Base-by-base conservation (phyloP, 1,140 invertebrate genomes). In the Acarapis woodi region DNA sequence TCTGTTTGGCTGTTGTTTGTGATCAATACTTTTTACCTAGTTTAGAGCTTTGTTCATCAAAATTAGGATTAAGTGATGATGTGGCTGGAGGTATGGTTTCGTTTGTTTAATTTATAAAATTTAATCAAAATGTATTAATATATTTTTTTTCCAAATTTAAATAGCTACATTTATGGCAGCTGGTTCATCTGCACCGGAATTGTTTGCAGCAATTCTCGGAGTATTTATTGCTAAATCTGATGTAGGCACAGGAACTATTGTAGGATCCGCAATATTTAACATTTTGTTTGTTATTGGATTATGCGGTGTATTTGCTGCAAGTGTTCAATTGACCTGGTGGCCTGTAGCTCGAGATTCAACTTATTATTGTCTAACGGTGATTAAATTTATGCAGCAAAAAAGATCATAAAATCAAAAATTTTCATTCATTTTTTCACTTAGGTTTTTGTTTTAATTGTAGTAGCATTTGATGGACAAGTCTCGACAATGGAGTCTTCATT, bases 261-360 rank as follows among this genome's bases (percentile, higher is more conserved):
- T 53, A 1, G 51, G 53, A 12, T 57, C 54, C 6, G 54, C 54
- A 30, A 53, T 56, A 6, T 56, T 57, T 37, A 56, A 56, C 36
- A 48, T 56, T 16, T 35, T 56, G 0, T 55, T 56, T 42, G 54
- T 56, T 10, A 52, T 56, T 35, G 51, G 50, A 9, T 12, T 53
- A 3, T 56, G 53, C 38, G 51, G 44, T n/a, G 32, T 56, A n/a
- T 46, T 39, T n/a, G 6, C 31, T 22, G 39, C 32, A 19, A 35
- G 31, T 8, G 38, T 41, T 23, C 24, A 35, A 23, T 24, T 44
- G 2, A 48, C 34, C 24, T 53, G 51, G 51, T 53, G 51, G 59
- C 59, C 59, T 10, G 44, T 62, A 10, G 56, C 57, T 37, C 43
- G 59, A 22, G 59, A 62, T 41, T 54, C 57, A 2, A 34, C 48